phyloP scores from a whole-genome alignment of 2,113 vertebrate species.

The Callaeas wilsoni region DNA sequence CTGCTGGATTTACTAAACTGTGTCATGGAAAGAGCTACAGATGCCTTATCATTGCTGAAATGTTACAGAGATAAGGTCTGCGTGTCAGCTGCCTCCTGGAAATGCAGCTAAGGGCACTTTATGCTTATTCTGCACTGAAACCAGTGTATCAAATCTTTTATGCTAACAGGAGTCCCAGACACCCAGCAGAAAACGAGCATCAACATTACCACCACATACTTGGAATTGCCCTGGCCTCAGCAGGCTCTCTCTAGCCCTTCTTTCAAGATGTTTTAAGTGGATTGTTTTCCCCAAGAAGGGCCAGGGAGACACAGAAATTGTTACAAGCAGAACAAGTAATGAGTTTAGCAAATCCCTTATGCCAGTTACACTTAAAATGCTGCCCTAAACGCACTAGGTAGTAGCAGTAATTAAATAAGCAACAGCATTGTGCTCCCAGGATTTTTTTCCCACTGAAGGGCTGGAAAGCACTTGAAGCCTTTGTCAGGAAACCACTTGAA shows the following conservation, averaged over 20 bases:
- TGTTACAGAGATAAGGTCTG: not conserved
- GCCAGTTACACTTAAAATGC: not conserved
- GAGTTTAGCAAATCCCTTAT: not conserved
- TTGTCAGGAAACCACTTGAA: not conserved
- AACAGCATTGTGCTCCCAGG: not conserved
- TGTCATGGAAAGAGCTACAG: constrained; percentile 25
- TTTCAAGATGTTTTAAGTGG: not conserved
- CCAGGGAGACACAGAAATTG: not conserved
- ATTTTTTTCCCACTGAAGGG: not conserved
- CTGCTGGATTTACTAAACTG: not conserved
- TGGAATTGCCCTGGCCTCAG: not conserved
- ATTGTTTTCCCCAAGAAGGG: not conserved
- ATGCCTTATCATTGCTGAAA: constrained; percentile 36
- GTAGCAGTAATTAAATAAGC: not conserved
- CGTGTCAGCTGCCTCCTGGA: not conserved
- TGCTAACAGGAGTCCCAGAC: not conserved
- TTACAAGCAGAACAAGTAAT: not conserved
- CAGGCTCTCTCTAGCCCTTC: not conserved
- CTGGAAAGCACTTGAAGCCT: not conserved
- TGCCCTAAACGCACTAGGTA: not conserved
- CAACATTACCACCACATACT: not conserved
- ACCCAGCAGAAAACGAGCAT: not conserved
- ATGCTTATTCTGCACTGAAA: constrained; percentile 5
- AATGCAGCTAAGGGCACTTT: not conserved
- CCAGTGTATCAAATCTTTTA: not conserved